Conservation (phyloP, 2,888 invertebrate species). For the Nineta flava region DNA sequence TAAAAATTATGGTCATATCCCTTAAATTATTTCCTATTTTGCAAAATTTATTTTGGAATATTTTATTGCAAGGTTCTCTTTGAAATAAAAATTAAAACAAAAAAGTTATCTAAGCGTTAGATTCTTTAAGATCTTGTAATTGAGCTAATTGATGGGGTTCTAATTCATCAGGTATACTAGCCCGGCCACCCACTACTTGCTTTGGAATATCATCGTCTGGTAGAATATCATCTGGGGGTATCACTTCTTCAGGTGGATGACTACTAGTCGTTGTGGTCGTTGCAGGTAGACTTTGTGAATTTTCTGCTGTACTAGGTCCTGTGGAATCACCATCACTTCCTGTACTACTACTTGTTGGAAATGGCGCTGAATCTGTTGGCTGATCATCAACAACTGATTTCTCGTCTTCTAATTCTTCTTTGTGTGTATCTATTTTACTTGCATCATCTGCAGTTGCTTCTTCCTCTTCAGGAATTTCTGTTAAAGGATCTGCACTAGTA, state of each 20-base stretch:
- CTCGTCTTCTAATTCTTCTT: slow-evolving; percentile 20
- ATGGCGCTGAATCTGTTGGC: slow-evolving; percentile 40
- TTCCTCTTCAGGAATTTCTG: slow-evolving; percentile 13
- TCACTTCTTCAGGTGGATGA: slow-evolving; percentile 16
- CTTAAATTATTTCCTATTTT: too few species aligned
- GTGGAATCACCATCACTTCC: slow-evolving; percentile 49
- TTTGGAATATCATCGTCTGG: slow-evolving; percentile 40
- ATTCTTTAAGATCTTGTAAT: slow-evolving; percentile 77
- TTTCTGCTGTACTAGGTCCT: slow-evolving; percentile 43
- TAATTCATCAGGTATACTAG: slow-evolving; percentile 76
- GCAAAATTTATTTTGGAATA: too few species aligned
- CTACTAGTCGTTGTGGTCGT: slow-evolving; percentile 16
- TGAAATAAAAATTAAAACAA: too few species aligned
- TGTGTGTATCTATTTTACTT: slow-evolving; percentile 9
- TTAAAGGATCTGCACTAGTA: slow-evolving; percentile 10
- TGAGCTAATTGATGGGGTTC: slow-evolving; percentile 79
- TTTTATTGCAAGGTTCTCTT: too few species aligned
- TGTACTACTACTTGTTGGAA: slow-evolving; percentile 46
- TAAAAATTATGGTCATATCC: too few species aligned
- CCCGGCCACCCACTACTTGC: slow-evolving; percentile 59
- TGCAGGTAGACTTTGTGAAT: slow-evolving; percentile 36
- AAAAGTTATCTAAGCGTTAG: slow-evolving; percentile 53
- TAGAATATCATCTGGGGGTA: slow-evolving; percentile 21
- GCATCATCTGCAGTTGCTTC: slow-evolving; percentile 15
- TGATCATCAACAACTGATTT: slow-evolving; percentile 33